Evolutionary conservation across 2,113 vertebrate genomes (phyloP), one percentile per base, ranked within the genome.

Genomic region (Brachypteracias leptosomus): DNA sequence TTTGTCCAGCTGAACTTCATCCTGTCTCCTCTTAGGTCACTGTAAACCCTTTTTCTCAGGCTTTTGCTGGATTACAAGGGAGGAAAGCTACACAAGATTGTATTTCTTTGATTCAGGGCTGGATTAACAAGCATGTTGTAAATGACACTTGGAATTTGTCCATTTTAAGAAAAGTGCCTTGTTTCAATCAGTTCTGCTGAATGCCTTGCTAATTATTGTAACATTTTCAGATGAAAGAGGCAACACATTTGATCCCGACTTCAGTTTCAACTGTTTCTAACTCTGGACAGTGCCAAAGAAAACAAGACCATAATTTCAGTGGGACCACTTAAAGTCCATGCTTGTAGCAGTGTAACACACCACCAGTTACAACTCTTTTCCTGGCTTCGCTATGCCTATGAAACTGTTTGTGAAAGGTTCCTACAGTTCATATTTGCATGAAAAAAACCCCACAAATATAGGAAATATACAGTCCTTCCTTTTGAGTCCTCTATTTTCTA

Each of bases 151-250:
- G 86, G 80, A 92, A 66, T 11, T 31, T 9, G n/a, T 80, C 72
- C 63, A 95, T 92, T 88, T 90, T 71, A 92, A 94, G 75, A 85
- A 59, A 92, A 6, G 29, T 54, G 38, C 17, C 79, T 88, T 94
- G 59, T 71, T 95, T 92, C 83, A 93, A 94, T 93, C 79, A 93
- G 79, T 96, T 92, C 76, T 92, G 76, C 58, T 88, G 54, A 85
- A 93, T 83, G 82, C 46, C 40, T 90, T 76, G n/a, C 67, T 94
- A 88, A 93, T 79, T 85, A 82, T 28, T 36, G 5, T 38, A 85
- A 75, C 0, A 0, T 90, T 88, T 94, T 73, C 31, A 83, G 79
- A 91, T 82, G 63, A 94, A 95, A 91, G 40, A 76, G 29, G 82
- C 24, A 85, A 79, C 42, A 49, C 24, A 85, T 65, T 94, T 73